Conservation (phyloP, 2,797 vertebrate genomes). For the Silurus aristotelis region DNA sequence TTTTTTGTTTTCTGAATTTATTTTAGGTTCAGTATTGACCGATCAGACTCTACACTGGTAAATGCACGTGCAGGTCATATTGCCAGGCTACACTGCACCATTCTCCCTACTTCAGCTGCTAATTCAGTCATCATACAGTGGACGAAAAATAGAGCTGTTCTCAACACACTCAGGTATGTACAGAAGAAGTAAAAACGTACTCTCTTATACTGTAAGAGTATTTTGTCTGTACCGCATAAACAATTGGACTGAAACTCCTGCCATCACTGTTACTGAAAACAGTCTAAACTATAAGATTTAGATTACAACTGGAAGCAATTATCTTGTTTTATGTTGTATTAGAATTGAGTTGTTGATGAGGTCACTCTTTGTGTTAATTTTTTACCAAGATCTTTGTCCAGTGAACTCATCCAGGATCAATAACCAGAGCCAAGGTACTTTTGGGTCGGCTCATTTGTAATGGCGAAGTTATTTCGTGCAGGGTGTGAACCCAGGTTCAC, state of each 20-base stretch:
- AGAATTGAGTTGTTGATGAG: neutral
- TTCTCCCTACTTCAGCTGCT: slow-evolving; percentile 71
- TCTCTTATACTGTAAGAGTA: neutral
- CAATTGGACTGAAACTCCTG: neutral
- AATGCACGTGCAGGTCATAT: slow-evolving; percentile 78
- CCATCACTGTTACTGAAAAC: neutral
- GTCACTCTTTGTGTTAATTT: neutral
- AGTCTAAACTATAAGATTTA: neutral
- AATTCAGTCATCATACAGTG: slow-evolving; percentile 78
- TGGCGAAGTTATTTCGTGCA: neutral
- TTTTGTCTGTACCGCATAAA: neutral
- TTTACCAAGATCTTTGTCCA: neutral
- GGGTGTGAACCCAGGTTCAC: neutral
- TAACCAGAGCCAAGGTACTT: too few relatives aligned
- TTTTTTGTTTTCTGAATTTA: neutral
- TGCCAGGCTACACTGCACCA: slow-evolving; percentile 76
- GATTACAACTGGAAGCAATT: neutral
- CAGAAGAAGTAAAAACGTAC: neutral
- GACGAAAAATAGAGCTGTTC: slow-evolving; percentile 79
- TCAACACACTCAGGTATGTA: slow-evolving; percentile 80
- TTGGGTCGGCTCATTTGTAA: neutral
- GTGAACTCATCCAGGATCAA: neutral
- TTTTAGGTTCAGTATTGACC: slow-evolving; percentile 78
- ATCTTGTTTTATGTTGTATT: neutral
- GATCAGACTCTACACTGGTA: slow-evolving; percentile 66